phyloP scores from a whole-genome alignment of 2,888 invertebrate species.

The Mythimna pallens region DNA sequence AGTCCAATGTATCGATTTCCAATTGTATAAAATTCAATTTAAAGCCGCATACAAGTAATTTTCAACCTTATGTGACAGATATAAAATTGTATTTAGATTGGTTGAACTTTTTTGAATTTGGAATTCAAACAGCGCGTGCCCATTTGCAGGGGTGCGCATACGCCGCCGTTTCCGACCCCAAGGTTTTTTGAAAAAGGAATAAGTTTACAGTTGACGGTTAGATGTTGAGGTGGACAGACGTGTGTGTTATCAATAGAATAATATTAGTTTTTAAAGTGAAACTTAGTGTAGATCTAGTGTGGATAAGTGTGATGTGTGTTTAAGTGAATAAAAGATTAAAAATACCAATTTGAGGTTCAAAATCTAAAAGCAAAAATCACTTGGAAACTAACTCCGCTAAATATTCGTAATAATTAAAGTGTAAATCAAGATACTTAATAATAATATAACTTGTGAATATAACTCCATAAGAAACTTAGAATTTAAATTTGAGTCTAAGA shows the following conservation, averaged over 20 bases:
- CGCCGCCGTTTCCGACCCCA: constrained; percentile 84
- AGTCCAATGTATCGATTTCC: constrained; percentile 10
- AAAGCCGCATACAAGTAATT: not conserved
- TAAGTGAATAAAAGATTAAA: constrained; percentile 18
- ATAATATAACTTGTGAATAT: constrained; percentile 27
- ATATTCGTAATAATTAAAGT: not conserved
- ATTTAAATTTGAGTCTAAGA: constrained; percentile 34
- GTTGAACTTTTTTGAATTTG: constrained; percentile 26
- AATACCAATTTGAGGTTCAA: constrained; percentile 24
- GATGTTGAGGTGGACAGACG: constrained; percentile 75
- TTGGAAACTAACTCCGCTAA: not conserved
- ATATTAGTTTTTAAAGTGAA: constrained; percentile 31
- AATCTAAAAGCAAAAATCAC: not conserved
- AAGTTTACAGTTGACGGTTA: constrained; percentile 83
- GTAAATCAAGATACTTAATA: constrained; percentile 14
- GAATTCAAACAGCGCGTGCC: constrained; percentile 81
- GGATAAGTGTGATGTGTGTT: constrained; percentile 32
- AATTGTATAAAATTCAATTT: constrained; percentile 29
- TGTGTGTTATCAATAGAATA: constrained; percentile 46
- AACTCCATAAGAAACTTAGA: constrained; percentile 34
- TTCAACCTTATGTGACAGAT: fast-evolving
- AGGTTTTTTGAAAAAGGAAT: constrained; percentile 78
- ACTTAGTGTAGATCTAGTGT: constrained; percentile 41
- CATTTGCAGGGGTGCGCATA: constrained; percentile 84
- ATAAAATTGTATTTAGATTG: constrained; percentile 20